These are phyloP conservation scores for Bathynomus jamesi DNA, from an alignment of 1,140 invertebrate species.

Conservation along the genomic window DNA sequence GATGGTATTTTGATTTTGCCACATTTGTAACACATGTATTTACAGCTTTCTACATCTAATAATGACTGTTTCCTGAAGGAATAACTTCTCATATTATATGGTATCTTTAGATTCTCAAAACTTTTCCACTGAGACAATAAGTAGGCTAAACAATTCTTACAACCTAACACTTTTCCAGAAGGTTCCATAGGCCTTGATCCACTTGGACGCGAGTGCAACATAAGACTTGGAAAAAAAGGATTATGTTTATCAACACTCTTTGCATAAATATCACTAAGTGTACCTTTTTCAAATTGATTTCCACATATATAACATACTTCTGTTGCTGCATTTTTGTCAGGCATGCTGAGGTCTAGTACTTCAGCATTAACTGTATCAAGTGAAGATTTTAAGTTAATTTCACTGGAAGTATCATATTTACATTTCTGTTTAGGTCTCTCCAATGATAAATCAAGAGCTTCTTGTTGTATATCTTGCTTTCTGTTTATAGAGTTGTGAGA, in stretches of 20 bases:
- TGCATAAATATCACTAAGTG: conserved; percentile 56
- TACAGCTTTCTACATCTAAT: conserved; percentile 48
- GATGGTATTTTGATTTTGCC: conserved; percentile 65
- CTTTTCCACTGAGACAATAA: conserved; percentile 72
- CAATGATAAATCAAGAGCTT: conserved; percentile 28
- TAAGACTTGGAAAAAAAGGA: conserved; percentile 75
- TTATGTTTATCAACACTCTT: conserved; percentile 46
- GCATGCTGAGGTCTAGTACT: conserved; percentile 79
- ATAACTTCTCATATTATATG: conserved; percentile 67
- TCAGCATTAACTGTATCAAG: conserved; percentile 43
- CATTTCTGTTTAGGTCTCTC: conserved; percentile 25
- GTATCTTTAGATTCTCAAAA: conserved; percentile 55
- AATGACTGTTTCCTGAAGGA: conserved; percentile 64
- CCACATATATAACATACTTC: conserved; percentile 75
- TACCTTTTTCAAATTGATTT: conserved; percentile 72
- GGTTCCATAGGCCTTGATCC: conserved; percentile 76
- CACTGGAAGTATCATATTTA: conserved; percentile 4
- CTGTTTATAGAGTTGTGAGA: not conserved
- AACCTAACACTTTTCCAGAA: conserved; percentile 60
- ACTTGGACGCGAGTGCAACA: conserved; percentile 69
- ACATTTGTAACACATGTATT: conserved; percentile 83
- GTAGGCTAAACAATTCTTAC: conserved; percentile 68
- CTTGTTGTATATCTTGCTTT: conserved; percentile 39
- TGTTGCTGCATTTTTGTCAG: conserved; percentile 78
- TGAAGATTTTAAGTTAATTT: conserved; percentile 11